These are phyloP conservation scores for Bombus terrestris DNA, from an alignment of 1,140 invertebrate genomes.

Conservation along the genomic window DNA sequence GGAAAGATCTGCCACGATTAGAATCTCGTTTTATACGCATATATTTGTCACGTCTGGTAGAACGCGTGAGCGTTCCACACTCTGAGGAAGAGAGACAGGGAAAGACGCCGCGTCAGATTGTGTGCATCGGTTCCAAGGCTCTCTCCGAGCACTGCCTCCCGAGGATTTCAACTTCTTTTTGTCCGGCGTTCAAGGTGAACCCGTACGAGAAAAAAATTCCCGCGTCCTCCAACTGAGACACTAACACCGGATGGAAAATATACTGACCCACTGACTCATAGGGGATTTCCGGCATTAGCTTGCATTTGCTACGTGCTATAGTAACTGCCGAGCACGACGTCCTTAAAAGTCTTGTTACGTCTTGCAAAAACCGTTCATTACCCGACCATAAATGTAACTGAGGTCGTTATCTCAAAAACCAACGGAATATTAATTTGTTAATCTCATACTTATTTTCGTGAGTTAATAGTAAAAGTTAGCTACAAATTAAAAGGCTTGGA, in stretches of 20 bases:
- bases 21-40: constrained; percentile 23
- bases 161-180: constrained; percentile 56
- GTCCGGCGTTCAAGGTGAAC: constrained; percentile 32
- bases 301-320: constrained; percentile 9
- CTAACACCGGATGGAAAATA: constrained; percentile 34
- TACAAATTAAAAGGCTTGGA: background rate
- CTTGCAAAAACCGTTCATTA: background rate
- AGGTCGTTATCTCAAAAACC: background rate
- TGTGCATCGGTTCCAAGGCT: constrained; percentile 53
- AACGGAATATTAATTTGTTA: background rate
- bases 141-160: constrained; percentile 30
- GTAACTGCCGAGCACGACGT: background rate
- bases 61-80: background rate
- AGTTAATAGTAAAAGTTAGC: background rate
- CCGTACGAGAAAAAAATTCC: constrained; percentile 11
- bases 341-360: background rate
- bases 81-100: background rate
- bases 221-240: constrained; percentile 25
- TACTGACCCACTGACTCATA: constrained; percentile 38
- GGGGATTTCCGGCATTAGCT: constrained; percentile 39
- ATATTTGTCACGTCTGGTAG: constrained; percentile 10
- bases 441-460: background rate
- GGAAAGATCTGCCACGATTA: constrained; percentile 36
- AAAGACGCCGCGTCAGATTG: background rate
- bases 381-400: background rate